Conservation (phyloP, 2,113 vertebrate genomes). For the Collichthys lucidus region DNA sequence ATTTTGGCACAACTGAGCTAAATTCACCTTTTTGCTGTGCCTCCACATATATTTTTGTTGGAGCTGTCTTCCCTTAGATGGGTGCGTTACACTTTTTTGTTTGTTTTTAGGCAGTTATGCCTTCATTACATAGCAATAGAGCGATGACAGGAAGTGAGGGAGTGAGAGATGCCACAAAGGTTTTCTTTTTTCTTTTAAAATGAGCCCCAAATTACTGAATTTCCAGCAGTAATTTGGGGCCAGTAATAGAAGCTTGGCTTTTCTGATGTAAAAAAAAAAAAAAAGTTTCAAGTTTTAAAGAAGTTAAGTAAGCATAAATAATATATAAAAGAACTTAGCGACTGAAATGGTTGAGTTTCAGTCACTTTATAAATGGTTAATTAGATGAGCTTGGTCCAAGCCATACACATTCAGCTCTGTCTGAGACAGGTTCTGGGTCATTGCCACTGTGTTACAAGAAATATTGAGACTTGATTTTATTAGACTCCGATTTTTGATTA, state of each 20-base stretch:
- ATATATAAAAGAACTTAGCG: no score
- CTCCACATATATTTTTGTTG: not conserved
- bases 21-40: not conserved
- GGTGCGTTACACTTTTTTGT: not conserved
- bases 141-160: not conserved
- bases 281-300: no score
- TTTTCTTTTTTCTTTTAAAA: no score
- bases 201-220: not conserved
- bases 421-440: not conserved
- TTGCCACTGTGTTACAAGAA: not conserved
- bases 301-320: no score
- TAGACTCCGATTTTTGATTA: not conserved
- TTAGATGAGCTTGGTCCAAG: not conserved
- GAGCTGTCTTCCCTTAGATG: not conserved
- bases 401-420: not conserved
- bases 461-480: not conserved
- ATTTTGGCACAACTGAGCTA: not conserved
- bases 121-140: not conserved
- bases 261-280: no score
- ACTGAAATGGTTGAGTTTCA: not conserved
- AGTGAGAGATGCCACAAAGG: no score
- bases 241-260: no score
- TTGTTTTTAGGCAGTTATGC: no score
- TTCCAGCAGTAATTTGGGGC: not conserved
- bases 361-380: not conserved